Conservation (phyloP, 1,140 invertebrate genomes). For the Paraescarpia echinospica region DNA sequence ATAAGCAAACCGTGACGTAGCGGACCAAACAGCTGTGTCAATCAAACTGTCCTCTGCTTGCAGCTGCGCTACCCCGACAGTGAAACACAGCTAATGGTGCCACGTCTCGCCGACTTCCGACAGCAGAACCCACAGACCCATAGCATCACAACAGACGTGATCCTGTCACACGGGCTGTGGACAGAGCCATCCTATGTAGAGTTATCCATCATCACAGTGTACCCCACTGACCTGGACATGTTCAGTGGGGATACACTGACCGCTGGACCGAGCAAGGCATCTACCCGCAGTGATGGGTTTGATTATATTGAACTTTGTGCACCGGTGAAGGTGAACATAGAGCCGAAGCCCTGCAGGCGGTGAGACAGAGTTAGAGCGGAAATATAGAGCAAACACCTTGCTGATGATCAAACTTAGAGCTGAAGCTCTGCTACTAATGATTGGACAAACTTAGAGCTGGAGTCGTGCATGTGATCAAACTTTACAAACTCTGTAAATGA, state of each 20-base stretch:
- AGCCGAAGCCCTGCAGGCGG: not conserved
- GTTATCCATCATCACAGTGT: not conserved
- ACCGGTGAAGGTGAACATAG: not conserved
- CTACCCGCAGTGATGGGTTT: not conserved
- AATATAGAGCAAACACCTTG: not conserved
- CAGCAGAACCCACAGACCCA: conserved; percentile 63
- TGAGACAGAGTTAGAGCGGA: not conserved
- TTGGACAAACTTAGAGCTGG: not conserved
- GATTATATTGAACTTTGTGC: not conserved
- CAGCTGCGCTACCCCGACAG: conserved; percentile 85
- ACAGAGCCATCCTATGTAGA: conserved; percentile 45
- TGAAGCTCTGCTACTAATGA: not conserved
- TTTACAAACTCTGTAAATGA: too few relatives aligned
- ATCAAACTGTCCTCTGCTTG: conserved; percentile 12
- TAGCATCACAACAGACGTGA: conserved; percentile 78
- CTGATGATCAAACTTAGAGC: not conserved
- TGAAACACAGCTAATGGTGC: conserved; percentile 78
- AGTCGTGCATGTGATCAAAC: not conserved
- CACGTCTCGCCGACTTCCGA: conserved; percentile 65
- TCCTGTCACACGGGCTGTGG: conserved; percentile 79
- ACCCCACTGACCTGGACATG: not conserved
- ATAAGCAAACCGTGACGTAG: too few relatives aligned
- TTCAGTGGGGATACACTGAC: not conserved
- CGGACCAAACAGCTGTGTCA: too few relatives aligned
- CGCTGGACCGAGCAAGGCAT: not conserved